Evolutionary conservation across 1,140 invertebrate genomes (phyloP).

Genomic region (Drosophila kanapiae): DNA sequence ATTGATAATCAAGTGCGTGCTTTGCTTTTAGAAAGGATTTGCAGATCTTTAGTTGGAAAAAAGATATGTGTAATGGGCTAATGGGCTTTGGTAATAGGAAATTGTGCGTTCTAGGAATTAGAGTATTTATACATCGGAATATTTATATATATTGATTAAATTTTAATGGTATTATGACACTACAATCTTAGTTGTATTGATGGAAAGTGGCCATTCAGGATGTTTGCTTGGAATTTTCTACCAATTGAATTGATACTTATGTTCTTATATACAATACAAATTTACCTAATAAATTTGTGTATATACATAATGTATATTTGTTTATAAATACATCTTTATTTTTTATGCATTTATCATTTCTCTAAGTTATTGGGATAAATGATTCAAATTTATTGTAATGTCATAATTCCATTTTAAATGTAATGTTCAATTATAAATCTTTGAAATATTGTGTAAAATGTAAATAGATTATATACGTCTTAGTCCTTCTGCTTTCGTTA

Average conservation of each 20-base stretch:
- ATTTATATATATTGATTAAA: not conserved
- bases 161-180: not conserved
- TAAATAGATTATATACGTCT: not conserved
- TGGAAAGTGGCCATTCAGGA: not conserved
- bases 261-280: no score
- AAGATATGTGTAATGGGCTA: constrained; percentile 19
- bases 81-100: not conserved
- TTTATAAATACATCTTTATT: no score
- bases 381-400: no score
- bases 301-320: no score
- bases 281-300: no score
- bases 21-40: constrained; percentile 71
- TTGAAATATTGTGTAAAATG: not conserved
- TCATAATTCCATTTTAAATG: no score
- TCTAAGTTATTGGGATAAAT: no score
- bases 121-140: not conserved
- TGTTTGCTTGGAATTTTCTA: not conserved
- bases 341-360: no score
- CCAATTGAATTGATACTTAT: no score
- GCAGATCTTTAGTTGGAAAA: not conserved
- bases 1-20: constrained; percentile 73
- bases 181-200: not conserved
- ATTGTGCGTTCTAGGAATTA: not conserved
- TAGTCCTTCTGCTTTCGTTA: no score
- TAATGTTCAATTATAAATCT: no score